Base-by-base conservation (phyloP, 2,797 vertebrate species). In the Anguilla anguilla region DNA sequence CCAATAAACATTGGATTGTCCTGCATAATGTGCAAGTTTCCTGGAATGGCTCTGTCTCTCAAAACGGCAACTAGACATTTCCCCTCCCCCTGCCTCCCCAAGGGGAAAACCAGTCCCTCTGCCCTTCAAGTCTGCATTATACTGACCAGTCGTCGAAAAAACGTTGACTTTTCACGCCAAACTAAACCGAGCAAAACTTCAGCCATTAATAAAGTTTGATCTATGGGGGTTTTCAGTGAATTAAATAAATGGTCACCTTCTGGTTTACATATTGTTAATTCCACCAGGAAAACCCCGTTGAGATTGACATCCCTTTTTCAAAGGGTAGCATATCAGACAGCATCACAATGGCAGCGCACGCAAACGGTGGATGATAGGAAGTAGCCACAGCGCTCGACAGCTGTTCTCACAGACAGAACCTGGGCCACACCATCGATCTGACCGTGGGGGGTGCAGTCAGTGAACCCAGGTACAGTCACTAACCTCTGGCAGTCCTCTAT, bases 151-250 rank as follows among this genome's bases (percentile, higher is more conserved):
- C 3, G 59, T 22, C 15, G 1, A 10, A 22, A 61, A 61, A n/a
- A 15, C 22, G 3, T 25, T 67, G 2, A 6, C 72, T 9, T 39
- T 43, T 7, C 57, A 79, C 7, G 22, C 53, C n/a, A 46, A 39
- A n/a, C 72, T 3, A 86, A 59, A 31, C 85, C 25, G 2, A 35
- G 39, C 15, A 77, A 28, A 79, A 46, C n/a, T 1, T 17, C 10
- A 6, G 10, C 86, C 74, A 59, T 79, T 86, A 51, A 7, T 25
- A 86, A 86, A 25, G 53, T 31, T n/a, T 7, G 31, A 86, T 77
- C 57, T 13, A n/a, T 15, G 39, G 13, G 13, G 46, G 67, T 46
- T 86, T 25, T 10, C 51, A 51, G 6, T 51, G 51, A 51, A 51
- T 10, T 6, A 51, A 51, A 51, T 10, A 10, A 51, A 51, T 51